Evolutionary conservation across 1,140 invertebrate species (phyloP).

Genomic region (Heliothis subflexa): DNA sequence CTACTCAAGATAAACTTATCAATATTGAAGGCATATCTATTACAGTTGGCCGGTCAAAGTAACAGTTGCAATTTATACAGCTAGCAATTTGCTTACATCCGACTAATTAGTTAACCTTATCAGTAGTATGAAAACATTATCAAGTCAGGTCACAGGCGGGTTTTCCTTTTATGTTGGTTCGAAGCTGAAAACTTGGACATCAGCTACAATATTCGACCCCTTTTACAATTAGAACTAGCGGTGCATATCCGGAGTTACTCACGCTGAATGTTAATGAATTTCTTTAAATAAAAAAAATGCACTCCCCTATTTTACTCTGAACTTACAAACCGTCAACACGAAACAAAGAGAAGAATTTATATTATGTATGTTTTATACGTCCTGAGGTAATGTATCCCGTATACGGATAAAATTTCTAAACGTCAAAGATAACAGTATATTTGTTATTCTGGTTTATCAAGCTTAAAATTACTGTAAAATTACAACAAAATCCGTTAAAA

Average conservation of each 20-base stretch:
- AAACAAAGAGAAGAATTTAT: too few species aligned
- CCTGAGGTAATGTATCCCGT: too few species aligned
- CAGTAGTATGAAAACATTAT: slow-evolving; percentile 32
- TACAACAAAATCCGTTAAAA: too few species aligned
- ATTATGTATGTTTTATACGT: too few species aligned
- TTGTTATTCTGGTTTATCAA: too few species aligned
- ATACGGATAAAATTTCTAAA: too few species aligned
- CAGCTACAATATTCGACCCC: slow-evolving; percentile 4
- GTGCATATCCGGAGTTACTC: slow-evolving; percentile 36
- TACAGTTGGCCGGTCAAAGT: slow-evolving; percentile 8
- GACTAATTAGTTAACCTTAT: slow-evolving; percentile 43
- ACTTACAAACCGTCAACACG: too few species aligned
- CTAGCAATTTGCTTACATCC: slow-evolving; percentile 36
- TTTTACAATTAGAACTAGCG: slow-evolving; percentile 42
- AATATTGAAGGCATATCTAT: slow-evolving; percentile 23
- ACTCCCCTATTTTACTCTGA: not conserved
- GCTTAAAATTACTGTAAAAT: too few species aligned
- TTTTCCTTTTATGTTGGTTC: slow-evolving; percentile 21
- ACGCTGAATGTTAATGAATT: slow-evolving; percentile 21
- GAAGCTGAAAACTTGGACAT: slow-evolving; percentile 22
- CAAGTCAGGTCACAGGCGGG: slow-evolving; percentile 32
- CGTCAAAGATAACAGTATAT: too few species aligned
- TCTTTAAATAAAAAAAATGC: not conserved
- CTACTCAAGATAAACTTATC: not conserved
- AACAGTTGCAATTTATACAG: slow-evolving; percentile 5